Percentiles rank a stretch among this genome's conserved stretches.
Evolutionary conservation across 2,113 vertebrate genomes (phyloP).

Genomic region (Calypte anna): DNA sequence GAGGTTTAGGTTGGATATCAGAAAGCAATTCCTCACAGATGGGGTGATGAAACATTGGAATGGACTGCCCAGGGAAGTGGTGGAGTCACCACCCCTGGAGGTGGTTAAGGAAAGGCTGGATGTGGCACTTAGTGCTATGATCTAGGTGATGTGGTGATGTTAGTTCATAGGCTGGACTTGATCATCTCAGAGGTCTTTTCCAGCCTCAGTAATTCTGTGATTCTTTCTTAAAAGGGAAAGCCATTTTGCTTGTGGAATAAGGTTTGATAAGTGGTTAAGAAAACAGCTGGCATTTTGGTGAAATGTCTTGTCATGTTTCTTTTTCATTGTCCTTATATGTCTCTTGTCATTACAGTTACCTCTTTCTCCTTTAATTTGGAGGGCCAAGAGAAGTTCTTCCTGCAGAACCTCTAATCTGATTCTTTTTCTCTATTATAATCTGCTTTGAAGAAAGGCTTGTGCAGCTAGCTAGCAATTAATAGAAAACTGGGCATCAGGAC

Average conservation of each 20-base stretch:
- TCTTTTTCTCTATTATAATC: not conserved
- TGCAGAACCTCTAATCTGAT: not conserved
- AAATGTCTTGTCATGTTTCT: not conserved
- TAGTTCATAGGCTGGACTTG: no score
- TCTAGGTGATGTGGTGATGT: no score
- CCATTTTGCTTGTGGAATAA: accelerated
- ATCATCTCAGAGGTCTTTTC: no score
- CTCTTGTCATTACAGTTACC: not conserved
- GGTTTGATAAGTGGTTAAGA: not conserved
- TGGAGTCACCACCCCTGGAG: no score
- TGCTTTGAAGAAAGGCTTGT: not conserved
- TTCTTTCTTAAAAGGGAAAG: not conserved
- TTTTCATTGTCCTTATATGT: not conserved
- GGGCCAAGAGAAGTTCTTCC: not conserved
- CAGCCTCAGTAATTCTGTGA: no score
- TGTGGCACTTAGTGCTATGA: no score
- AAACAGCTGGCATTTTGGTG: not conserved
- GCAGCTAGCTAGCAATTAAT: not conserved
- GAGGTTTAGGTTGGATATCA: no score
- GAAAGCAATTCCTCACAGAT: no score
- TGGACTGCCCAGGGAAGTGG: no score
- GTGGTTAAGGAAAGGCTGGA: no score
- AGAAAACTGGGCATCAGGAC: not conserved
- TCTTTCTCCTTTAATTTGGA: not conserved
- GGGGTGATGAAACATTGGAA: no score